Base-by-base conservation (phyloP, 2,113 vertebrate genomes). In the Pteronura brasiliensis region DNA sequence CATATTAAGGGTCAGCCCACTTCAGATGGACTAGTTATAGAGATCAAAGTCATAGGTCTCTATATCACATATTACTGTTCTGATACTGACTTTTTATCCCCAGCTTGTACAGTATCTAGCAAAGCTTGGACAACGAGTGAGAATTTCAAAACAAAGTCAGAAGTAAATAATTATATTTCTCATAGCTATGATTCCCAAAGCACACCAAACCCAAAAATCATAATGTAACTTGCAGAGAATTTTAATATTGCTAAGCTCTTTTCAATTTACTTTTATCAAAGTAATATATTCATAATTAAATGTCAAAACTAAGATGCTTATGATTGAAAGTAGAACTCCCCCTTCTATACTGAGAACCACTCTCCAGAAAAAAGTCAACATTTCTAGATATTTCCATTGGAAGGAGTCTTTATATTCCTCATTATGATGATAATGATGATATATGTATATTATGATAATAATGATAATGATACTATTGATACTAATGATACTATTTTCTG, bases 221-320 rank as follows among this genome's bases (percentile, higher is more conserved):
- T 67, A 36, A n/a, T 3, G 25, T 20, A 90, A 93, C 55, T 76
- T 71, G 47, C 39, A 74, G 71, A 61, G n/a, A 74, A 96, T 84
- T 84, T 93, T 88, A 95, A 91, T 36, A 88, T 31, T 67, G 39
- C 20, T 95, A 92, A 93, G 49, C 7, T 84, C 57, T 63, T 59
- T 84, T 36, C 31, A 83, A 47, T 92, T 55, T 84, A 39, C 81
- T 97, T 88, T 94, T 86, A 76, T 55, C 34, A 80, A 76, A 88
- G 65, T 88, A 67, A 31, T 5, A 42, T 20, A 80, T 69, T 25
- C 76, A 74, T 81, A 86, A 81, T 76, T 84, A 87, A 90, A 20
- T 39, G 25, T 57, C 49, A 94, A 95, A 96, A 84, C 52, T 36
- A 55, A 72, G 34, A 72, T 39, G 20, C 57, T 74, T 85, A 52